phyloP scores from a whole-genome alignment of 2,888 invertebrate species.

The Cantharis lateralis region DNA sequence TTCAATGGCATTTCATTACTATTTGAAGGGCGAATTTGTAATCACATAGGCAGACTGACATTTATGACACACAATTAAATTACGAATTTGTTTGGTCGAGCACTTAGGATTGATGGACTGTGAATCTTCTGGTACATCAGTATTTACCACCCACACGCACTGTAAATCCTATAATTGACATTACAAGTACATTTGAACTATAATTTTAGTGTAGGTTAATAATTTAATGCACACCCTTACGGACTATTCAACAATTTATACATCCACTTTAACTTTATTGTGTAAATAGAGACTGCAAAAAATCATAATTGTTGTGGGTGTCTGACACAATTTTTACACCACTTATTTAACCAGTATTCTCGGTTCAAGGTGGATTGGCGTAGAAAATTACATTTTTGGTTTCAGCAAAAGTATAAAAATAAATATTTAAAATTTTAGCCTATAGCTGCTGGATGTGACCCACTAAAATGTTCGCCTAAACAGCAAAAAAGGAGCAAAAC shows the following conservation, averaged over 20 bases:
- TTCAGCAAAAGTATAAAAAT: too few relatives aligned
- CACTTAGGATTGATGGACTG: conserved; percentile 4
- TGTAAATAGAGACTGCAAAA: neutral
- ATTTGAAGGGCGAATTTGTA: neutral
- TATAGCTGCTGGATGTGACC: neutral
- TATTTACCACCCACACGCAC: conserved; percentile 6
- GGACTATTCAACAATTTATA: neutral
- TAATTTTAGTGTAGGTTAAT: conserved; percentile 5
- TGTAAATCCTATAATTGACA: neutral
- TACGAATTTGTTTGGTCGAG: conserved; percentile 11
- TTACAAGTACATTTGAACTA: conserved; percentile 1
- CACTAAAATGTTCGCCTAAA: neutral
- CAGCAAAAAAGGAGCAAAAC: neutral
- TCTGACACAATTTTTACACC: neutral
- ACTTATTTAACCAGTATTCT: neutral
- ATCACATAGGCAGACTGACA: conserved; percentile 5
- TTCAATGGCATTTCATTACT: neutral
- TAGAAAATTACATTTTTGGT: too few relatives aligned
- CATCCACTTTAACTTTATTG: neutral
- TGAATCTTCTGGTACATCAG: conserved; percentile 7
- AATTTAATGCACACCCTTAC: conserved; percentile 1
- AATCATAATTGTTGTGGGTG: neutral
- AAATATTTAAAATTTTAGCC: neutral
- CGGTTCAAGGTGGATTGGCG: neutral
- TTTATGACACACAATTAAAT: conserved; percentile 15